Conservation (phyloP, 30 jellyfish, hydroid and myxozoan species). For the Cassiopea andromeda region DNA sequence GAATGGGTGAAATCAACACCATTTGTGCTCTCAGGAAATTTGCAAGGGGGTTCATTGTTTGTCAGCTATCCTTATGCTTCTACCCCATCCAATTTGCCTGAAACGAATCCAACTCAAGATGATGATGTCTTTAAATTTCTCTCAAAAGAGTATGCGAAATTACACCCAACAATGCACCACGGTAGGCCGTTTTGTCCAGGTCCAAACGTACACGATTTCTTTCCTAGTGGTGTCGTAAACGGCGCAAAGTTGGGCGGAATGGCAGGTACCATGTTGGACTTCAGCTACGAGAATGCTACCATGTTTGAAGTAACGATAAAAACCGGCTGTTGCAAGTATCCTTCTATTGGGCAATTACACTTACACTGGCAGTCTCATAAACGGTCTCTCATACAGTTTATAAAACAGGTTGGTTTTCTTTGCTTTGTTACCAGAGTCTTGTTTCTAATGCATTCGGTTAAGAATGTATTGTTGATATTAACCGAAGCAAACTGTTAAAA, state of each 20-base stretch:
- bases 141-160: constrained; percentile 66
- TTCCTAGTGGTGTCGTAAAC: constrained; percentile 86
- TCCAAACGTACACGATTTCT: constrained; percentile 76
- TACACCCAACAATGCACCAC: constrained; percentile 92
- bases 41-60: constrained; percentile 97
- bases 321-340: constrained; percentile 99
- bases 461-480: too few relatives aligned
- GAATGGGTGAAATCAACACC: constrained; percentile 85
- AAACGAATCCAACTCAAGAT: constrained; percentile 82
- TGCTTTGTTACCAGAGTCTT: too few relatives aligned
- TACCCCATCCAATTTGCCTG: constrained; percentile 70
- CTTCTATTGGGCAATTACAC: constrained; percentile 76
- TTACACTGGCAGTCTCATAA: constrained; percentile 85
- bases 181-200: constrained; percentile 99
- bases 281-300: constrained; percentile 73
- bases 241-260: constrained; percentile 94
- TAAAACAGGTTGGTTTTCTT: constrained; percentile 71
- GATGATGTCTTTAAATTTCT: constrained; percentile 74
- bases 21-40: constrained; percentile 89
- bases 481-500: too few relatives aligned
- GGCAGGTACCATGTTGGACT: constrained; percentile 78
- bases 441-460: too few relatives aligned
- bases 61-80: constrained; percentile 94
- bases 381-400: constrained; percentile 64
- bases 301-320: constrained; percentile 79